Percentiles rank a stretch among this genome's conserved stretches.
These are phyloP conservation scores for Puntigrus tetrazona DNA, from an alignment of 2,113 vertebrate species.

Conservation along the genomic window DNA sequence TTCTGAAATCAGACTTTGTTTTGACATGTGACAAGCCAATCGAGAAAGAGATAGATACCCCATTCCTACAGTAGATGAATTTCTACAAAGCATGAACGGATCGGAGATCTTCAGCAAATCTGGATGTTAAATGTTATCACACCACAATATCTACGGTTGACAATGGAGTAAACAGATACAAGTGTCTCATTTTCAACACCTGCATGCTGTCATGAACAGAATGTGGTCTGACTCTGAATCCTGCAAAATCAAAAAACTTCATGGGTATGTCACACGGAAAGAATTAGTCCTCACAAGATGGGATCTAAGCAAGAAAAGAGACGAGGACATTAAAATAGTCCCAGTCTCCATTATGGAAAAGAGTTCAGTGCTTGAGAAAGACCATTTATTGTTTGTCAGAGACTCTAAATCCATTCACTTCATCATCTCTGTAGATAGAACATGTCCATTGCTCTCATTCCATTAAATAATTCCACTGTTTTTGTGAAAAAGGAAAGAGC, in stretches of 20 bases:
- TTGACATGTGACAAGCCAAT: conserved; percentile 50
- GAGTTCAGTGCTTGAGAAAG: too few relatives aligned
- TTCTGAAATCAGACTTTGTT: conserved; percentile 43
- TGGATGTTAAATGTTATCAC: conserved; percentile 57
- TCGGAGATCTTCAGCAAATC: too few relatives aligned
- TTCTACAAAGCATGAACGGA: conserved; percentile 45
- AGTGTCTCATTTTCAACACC: conserved; percentile 51
- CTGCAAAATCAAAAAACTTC: conserved; percentile 42
- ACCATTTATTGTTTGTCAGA: too few relatives aligned
- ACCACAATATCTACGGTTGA: conserved; percentile 51
- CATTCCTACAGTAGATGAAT: conserved; percentile 52
- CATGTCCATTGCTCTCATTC: too few relatives aligned
- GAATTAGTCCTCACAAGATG: too few relatives aligned
- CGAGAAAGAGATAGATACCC: conserved; percentile 35
- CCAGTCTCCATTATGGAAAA: too few relatives aligned
- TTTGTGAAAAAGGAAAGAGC: too few relatives aligned
- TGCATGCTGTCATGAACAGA: conserved; percentile 45
- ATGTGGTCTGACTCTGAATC: conserved; percentile 40
- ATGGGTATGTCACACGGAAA: conserved; percentile 45
- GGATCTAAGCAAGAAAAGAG: too few relatives aligned
- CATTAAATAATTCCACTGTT: too few relatives aligned
- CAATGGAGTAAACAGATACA: conserved; percentile 49
- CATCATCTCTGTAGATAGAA: too few relatives aligned
- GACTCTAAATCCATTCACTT: too few relatives aligned
- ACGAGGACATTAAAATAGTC: too few relatives aligned